These are phyloP conservation scores for Spheniscus humboldti DNA, from an alignment of 2,797 vertebrate species.

Conservation along the genomic window DNA sequence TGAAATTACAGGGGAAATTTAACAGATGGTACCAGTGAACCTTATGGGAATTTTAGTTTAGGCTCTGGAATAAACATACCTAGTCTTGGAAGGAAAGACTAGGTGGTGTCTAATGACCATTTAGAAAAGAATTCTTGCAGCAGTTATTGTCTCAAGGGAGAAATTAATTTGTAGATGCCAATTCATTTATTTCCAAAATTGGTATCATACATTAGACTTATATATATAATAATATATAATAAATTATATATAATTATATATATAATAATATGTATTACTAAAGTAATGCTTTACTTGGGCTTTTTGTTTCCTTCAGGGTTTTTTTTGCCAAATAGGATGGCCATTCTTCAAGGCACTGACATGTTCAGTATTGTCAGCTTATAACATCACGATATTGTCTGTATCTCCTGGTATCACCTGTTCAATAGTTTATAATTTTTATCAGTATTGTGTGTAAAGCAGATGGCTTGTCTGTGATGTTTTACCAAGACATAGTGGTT, in stretches of 20 bases:
- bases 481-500: neutral
- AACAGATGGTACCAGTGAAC: neutral
- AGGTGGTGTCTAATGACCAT: neutral
- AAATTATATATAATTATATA: too few relatives aligned
- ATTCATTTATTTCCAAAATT: neutral
- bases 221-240: too few relatives aligned
- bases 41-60: neutral
- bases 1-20: neutral
- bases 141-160: neutral
- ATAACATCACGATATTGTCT: neutral
- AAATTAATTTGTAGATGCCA: neutral
- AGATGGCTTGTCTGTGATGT: neutral
- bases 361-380: neutral
- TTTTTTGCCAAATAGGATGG: neutral
- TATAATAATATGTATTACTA: too few relatives aligned
- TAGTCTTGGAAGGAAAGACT: neutral
- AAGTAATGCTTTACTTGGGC: neutral
- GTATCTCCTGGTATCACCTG: neutral
- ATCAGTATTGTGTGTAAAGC: neutral
- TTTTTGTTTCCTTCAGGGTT: neutral
- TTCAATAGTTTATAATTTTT: neutral
- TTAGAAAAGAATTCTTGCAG: neutral
- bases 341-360: neutral
- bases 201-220: neutral
- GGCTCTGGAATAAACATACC: neutral